A percentile compares a stretch with the other conserved stretches of the same genome.
Evolutionary conservation across 1,140 invertebrate species (phyloP).

Genomic region (Schmidtea mediterranea): DNA sequence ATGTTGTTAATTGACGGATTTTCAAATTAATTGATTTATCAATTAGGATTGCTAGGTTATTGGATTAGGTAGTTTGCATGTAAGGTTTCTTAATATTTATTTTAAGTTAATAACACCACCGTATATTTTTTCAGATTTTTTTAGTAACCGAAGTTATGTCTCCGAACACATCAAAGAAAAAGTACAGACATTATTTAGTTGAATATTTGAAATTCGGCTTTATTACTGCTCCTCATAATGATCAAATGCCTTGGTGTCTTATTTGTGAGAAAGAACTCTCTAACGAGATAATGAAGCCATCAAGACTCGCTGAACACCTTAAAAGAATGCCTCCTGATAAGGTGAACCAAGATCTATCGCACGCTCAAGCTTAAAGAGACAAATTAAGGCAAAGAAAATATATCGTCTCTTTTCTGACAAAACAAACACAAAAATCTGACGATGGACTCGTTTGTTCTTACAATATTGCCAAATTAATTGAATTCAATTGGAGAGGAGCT

Average conservation of each 20-base stretch:
- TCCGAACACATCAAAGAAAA: too few relatives aligned
- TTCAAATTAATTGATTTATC: too few relatives aligned
- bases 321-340: background rate
- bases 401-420: background rate
- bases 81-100: too few relatives aligned
- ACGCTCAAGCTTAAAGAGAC: background rate
- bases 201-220: slow-evolving; percentile 1
- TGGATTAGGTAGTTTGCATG: too few relatives aligned
- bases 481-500: background rate
- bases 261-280: background rate
- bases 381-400: background rate
- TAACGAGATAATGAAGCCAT: slow-evolving; percentile 1
- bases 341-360: background rate
- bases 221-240: background rate
- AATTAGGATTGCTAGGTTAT: too few relatives aligned
- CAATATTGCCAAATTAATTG: background rate
- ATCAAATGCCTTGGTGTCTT: background rate
- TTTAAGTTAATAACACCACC: too few relatives aligned
- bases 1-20: too few relatives aligned
- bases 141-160: too few relatives aligned
- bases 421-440: background rate
- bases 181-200: background rate
- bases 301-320: background rate
- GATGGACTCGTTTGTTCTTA: background rate
- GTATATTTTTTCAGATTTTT: too few relatives aligned